phyloP scores from a whole-genome alignment of 1,140 invertebrate species.

The Hestina assimilis region DNA sequence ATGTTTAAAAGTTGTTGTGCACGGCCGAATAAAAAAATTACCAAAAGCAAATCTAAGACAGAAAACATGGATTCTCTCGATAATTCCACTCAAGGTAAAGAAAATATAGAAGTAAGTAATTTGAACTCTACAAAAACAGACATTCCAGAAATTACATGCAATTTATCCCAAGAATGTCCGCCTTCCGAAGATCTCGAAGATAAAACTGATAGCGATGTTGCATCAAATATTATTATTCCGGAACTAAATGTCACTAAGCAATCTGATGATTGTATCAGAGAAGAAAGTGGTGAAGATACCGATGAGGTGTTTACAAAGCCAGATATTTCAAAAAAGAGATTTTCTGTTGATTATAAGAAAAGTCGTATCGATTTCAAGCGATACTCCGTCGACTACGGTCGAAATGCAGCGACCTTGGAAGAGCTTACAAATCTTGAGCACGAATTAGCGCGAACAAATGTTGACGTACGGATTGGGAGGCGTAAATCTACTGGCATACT shows the following conservation, averaged over 20 bases:
- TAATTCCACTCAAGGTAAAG: conserved; percentile 27
- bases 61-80: conserved; percentile 51
- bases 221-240: not conserved
- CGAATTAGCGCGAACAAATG: conserved; percentile 63
- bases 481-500: conserved; percentile 75
- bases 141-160: conserved; percentile 2
- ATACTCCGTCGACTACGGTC: conserved; percentile 63
- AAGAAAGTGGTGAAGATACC: conserved; percentile 46
- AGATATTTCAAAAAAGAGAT: conserved; percentile 58
- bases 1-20: conserved; percentile 79
- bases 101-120: conserved; percentile 28
- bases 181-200: conserved; percentile 13
- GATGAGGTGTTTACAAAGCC: conserved; percentile 52
- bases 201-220: conserved; percentile 1
- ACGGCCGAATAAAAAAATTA: conserved; percentile 71
- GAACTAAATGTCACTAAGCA: conserved; percentile 33
- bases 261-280: conserved; percentile 25
- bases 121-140: not conserved
- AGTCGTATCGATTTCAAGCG: conserved; percentile 62
- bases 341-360: conserved; percentile 65
- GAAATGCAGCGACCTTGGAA: conserved; percentile 58
- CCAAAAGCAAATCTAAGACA: conserved; percentile 66
- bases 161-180: conserved; percentile 5
- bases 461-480: conserved; percentile 55
- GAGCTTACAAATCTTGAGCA: conserved; percentile 61